These are phyloP conservation scores for Megastigmus dorsalis DNA, from an alignment of 2,888 invertebrate species.

Conservation along the genomic window DNA sequence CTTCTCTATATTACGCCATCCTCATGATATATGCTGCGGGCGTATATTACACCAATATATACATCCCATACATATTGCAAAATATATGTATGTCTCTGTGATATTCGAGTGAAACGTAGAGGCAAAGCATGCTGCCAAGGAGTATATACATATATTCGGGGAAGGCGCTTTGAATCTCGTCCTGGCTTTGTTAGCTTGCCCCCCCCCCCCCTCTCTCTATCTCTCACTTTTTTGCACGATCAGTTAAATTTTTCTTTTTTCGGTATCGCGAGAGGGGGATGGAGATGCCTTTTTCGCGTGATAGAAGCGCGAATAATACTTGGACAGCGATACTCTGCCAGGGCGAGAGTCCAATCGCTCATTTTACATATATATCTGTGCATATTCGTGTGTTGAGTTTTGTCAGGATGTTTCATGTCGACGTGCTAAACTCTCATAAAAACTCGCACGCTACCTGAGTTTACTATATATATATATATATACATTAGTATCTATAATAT, in stretches of 20 bases:
- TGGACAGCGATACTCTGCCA: not conserved
- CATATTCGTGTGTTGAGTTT: conserved; percentile 44
- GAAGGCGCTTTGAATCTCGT: conserved; percentile 15
- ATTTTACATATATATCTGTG: conserved; percentile 25
- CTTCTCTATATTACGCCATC: conserved; percentile 11
- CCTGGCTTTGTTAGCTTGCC: not conserved
- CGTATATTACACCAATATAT: no score
- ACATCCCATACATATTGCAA: conserved; percentile 51
- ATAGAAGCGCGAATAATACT: not conserved
- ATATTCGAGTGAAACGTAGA: conserved; percentile 59
- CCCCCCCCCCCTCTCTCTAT: not conserved
- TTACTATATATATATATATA: no score
- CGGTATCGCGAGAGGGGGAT: no score
- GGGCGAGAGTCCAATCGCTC: conserved; percentile 33
- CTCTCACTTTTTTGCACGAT: not conserved
- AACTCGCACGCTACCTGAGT: not conserved
- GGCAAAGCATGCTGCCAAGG: conserved; percentile 66
- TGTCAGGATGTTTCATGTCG: conserved; percentile 46
- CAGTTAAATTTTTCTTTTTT: not conserved
- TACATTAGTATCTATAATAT: no score
- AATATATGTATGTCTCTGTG: conserved; percentile 50
- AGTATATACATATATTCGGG: not conserved
- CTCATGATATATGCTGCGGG: conserved; percentile 19
- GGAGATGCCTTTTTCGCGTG: not conserved
- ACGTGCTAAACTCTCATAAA: conserved; percentile 11